Conservation (phyloP, 1,140 invertebrate species). For the Vanessa atalanta region DNA sequence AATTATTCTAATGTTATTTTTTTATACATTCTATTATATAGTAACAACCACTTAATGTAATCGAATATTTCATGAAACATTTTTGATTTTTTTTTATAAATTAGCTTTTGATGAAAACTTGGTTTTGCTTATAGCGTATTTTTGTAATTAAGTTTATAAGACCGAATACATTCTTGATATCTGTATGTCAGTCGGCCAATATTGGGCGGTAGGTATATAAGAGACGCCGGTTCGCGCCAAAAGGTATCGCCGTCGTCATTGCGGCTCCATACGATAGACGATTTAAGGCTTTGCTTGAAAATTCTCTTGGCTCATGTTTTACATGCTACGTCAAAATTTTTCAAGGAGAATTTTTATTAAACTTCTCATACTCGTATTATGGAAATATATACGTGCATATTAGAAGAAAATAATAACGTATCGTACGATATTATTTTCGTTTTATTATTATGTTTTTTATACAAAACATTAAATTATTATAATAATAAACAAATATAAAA, state of each 20-base stretch:
- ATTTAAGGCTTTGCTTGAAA: constrained; percentile 51
- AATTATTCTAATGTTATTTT: too few relatives aligned
- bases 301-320: constrained; percentile 49
- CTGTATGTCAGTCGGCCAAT: constrained; percentile 46
- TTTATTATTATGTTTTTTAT: too few relatives aligned
- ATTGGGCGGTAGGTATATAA: constrained; percentile 48
- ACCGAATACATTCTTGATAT: constrained; percentile 17
- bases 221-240: constrained; percentile 44
- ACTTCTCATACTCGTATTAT: not conserved
- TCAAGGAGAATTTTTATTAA: constrained; percentile 31
- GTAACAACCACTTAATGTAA: too few relatives aligned
- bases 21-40: too few relatives aligned
- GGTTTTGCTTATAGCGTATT: too few relatives aligned
- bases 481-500: too few relatives aligned
- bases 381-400: not conserved
- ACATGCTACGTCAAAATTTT: constrained; percentile 36
- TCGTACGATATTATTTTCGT: too few relatives aligned
- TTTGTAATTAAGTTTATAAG: not conserved
- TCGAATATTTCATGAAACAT: too few relatives aligned
- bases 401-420: too few relatives aligned
- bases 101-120: too few relatives aligned
- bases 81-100: too few relatives aligned
- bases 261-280: constrained; percentile 41
- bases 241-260: constrained; percentile 45
- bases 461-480: too few relatives aligned